Evolutionary conservation across 2,113 vertebrate genomes (phyloP).

Genomic region (Platichthys flesus): DNA sequence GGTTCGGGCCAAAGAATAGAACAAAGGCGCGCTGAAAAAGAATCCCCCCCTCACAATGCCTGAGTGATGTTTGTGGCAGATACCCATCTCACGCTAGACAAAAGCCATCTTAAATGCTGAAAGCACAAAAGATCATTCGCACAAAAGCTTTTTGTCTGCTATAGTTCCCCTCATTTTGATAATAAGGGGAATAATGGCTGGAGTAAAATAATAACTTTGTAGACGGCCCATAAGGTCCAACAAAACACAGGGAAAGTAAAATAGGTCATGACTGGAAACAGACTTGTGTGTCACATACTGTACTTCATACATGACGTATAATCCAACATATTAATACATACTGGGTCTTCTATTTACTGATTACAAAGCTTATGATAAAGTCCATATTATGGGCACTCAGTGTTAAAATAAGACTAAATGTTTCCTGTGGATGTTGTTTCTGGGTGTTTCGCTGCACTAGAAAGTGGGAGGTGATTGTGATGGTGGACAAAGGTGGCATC

Average conservation of each 20-base stretch:
- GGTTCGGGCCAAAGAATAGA: slow-evolving; percentile 91
- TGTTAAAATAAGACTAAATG: slow-evolving; percentile 34
- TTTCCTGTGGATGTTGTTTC: slow-evolving; percentile 38
- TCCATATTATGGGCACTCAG: neutral
- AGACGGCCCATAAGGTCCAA: slow-evolving; percentile 47
- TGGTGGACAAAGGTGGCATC: slow-evolving; percentile 72
- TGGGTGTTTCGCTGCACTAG: slow-evolving; percentile 45
- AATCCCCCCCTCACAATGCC: slow-evolving; percentile 92
- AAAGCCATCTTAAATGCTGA: slow-evolving; percentile 87
- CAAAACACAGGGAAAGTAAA: slow-evolving; percentile 56
- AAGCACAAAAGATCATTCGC: slow-evolving; percentile 87
- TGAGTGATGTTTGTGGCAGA: slow-evolving; percentile 90
- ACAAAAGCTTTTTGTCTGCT: slow-evolving; percentile 83
- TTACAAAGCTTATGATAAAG: neutral
- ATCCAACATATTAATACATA: neutral
- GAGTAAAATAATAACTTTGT: slow-evolving; percentile 75
- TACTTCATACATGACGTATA: neutral
- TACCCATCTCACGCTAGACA: slow-evolving; percentile 87
- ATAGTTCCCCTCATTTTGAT: slow-evolving; percentile 79
- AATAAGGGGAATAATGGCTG: slow-evolving; percentile 74
- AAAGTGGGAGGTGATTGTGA: slow-evolving; percentile 63
- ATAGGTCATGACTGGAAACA: slow-evolving; percentile 43
- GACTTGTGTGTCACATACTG: slow-evolving; percentile 25
- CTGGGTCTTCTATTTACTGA: neutral
- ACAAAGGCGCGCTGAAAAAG: slow-evolving; percentile 92